Conservation (phyloP, 1,140 invertebrate genomes). For the Pogonomyrmex barbatus region DNA sequence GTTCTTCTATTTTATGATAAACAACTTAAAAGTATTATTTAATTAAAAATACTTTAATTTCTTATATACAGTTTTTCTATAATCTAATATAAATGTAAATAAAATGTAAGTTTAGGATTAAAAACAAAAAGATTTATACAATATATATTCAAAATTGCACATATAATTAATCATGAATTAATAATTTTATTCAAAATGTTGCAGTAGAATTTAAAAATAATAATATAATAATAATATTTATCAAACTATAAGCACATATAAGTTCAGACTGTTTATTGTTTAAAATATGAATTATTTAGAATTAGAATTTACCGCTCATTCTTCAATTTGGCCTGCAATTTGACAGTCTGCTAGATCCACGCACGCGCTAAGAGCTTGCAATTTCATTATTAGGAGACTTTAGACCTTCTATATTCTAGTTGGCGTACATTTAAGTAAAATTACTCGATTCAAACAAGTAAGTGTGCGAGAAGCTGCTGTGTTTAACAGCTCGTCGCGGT, state of each 20-base stretch:
- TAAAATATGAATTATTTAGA: background rate
- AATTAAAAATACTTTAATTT: no score
- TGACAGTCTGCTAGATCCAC: conserved; percentile 31
- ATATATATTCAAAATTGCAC: background rate
- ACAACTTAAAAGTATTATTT: background rate
- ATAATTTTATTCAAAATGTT: background rate
- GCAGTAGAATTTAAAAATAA: background rate
- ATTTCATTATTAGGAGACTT: conserved; percentile 62
- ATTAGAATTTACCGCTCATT: conserved; percentile 31
- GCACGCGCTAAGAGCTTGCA: conserved; percentile 63
- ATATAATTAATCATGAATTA: background rate
- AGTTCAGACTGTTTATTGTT: background rate
- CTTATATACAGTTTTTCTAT: no score
- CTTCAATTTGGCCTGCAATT: conserved; percentile 36
- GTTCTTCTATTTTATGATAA: background rate
- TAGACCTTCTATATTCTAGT: conserved; percentile 50
- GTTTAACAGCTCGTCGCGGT: conserved; percentile 44
- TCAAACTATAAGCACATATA: background rate
- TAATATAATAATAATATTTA: background rate
- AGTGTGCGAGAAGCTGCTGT: conserved; percentile 32
- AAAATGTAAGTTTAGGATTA: background rate
- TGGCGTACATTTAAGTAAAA: conserved; percentile 75
- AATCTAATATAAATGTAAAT: background rate
- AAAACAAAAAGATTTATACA: background rate
- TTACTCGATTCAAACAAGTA: conserved; percentile 70